These are phyloP conservation scores for Odontamblyopus rebecca DNA, from an alignment of 2,797 vertebrate genomes.

Conservation along the genomic window DNA sequence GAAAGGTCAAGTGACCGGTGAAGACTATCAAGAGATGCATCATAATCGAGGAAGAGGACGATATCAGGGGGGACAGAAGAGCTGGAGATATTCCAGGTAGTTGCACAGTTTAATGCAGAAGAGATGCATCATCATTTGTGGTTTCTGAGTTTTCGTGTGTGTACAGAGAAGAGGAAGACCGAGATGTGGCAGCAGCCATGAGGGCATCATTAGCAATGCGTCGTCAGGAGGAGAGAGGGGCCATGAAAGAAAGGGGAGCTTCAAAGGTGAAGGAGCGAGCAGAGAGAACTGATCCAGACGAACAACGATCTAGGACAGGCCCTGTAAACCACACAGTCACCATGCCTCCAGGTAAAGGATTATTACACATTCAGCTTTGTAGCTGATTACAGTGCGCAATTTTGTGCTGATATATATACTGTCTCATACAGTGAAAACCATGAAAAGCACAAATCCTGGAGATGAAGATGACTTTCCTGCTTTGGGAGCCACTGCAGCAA, in stretches of 20 bases:
- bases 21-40: constrained; percentile 90
- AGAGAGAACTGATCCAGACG: constrained; percentile 71
- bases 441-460: constrained; percentile 70
- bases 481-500: constrained; percentile 67
- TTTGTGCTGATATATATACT: not conserved
- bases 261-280: constrained; percentile 78
- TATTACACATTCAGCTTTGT: not conserved
- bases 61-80: constrained; percentile 85
- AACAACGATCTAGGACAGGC: constrained; percentile 65
- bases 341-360: constrained; percentile 72
- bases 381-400: not conserved
- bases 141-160: not conserved
- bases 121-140: not conserved
- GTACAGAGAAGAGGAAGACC: constrained; percentile 92
- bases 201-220: constrained; percentile 84
- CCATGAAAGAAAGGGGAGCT: constrained; percentile 77
- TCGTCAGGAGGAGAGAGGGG: constrained; percentile 82
- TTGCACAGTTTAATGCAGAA: constrained; percentile 26
- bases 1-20: constrained; percentile 81
- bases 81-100: constrained; percentile 96
- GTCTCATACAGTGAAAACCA: constrained; percentile 62
- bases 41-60: constrained; percentile 76
- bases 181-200: constrained; percentile 88
- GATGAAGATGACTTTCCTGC: constrained; percentile 83
- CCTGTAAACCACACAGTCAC: constrained; percentile 47